phyloP scores from a whole-genome alignment of 2,797 vertebrate genomes.

The Avahi laniger region DNA sequence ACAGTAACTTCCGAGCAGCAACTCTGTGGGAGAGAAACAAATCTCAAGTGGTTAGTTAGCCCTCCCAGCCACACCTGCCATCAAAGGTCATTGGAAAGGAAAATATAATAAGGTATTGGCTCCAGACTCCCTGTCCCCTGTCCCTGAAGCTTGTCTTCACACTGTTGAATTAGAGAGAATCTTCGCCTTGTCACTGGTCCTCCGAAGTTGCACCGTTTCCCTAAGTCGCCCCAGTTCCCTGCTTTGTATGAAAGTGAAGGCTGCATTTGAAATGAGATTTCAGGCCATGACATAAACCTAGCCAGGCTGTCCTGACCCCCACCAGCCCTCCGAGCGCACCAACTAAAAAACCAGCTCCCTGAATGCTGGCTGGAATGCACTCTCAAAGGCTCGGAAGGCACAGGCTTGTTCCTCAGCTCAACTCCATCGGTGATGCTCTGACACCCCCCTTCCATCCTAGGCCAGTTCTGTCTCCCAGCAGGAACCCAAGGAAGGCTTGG shows the following conservation, averaged over 20 bases:
- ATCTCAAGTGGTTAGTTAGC: neutral
- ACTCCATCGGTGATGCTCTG: neutral
- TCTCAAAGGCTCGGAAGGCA: neutral
- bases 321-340: neutral
- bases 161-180: neutral
- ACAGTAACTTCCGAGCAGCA: neutral
- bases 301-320: neutral
- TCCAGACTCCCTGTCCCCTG: too few relatives aligned
- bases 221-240: neutral
- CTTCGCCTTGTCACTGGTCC: too few relatives aligned
- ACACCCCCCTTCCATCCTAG: neutral
- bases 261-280: neutral
- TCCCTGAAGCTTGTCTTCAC: neutral
- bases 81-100: neutral
- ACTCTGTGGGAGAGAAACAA: neutral
- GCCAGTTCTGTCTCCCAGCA: neutral
- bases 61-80: neutral
- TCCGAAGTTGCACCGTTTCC: neutral
- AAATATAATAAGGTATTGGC: neutral
- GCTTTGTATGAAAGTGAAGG: neutral
- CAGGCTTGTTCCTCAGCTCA: neutral
- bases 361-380: fast-evolving
- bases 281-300: too few relatives aligned
- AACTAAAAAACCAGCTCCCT: too few relatives aligned
- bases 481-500: neutral